Percentiles rank a stretch among this genome's conserved stretches.
phyloP scores from a whole-genome alignment of 2,797 vertebrate species.

The Neosilurus hyrtlii region DNA sequence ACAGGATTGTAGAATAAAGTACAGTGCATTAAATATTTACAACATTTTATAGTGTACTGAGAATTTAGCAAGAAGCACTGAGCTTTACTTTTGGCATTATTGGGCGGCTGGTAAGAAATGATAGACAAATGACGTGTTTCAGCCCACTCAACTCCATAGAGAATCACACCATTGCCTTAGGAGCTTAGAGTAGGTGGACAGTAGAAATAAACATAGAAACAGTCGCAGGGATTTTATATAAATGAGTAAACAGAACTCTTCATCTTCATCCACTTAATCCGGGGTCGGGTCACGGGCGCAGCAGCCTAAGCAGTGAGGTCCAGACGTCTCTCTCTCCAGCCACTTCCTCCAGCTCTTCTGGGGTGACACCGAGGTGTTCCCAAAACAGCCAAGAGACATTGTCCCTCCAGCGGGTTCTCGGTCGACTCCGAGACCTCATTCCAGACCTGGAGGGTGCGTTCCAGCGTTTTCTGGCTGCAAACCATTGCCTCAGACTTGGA shows the following conservation, averaged over 20 bases:
- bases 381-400: too few relatives aligned
- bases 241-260: neutral
- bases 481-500: too few relatives aligned
- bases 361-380: too few relatives aligned
- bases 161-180: neutral
- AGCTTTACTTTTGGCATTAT: constrained; percentile 25
- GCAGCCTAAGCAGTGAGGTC: too few relatives aligned
- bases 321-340: too few relatives aligned
- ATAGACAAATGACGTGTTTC: constrained; percentile 1
- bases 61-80: neutral
- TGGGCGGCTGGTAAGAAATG: constrained; percentile 30
- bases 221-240: neutral
- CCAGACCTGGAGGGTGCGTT: too few relatives aligned
- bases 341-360: too few relatives aligned
- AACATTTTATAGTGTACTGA: neutral
- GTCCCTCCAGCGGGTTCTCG: too few relatives aligned
- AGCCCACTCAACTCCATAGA: constrained; percentile 16
- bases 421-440: too few relatives aligned
- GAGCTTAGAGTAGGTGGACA: constrained; percentile 26
- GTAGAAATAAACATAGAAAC: neutral
- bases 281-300: too few relatives aligned
- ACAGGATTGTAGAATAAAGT: neutral
- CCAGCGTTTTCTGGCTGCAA: too few relatives aligned
- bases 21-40: neutral
- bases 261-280: too few relatives aligned